phyloP scores from a whole-genome alignment of 2,113 vertebrate genomes.

The Dipodomys stephensi region DNA sequence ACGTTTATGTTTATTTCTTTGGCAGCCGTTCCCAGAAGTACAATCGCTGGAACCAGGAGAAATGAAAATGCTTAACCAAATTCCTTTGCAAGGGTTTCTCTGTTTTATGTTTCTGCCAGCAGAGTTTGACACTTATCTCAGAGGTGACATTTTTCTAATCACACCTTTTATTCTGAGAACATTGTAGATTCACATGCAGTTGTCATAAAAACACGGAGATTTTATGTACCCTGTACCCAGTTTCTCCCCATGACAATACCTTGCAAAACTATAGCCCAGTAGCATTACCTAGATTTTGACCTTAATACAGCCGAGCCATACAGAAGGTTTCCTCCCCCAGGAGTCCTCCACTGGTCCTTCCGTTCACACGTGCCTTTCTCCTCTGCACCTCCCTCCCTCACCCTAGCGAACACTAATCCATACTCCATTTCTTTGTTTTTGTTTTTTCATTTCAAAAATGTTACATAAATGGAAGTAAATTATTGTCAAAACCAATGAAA shows the following conservation, averaged over 20 bases:
- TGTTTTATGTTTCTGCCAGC: not conserved
- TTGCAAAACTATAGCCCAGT: not conserved
- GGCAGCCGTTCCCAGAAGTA: not conserved
- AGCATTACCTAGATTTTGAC: not conserved
- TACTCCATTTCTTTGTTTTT: not conserved
- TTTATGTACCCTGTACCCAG: fast-evolving
- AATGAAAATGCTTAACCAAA: not conserved
- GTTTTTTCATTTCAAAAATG: not conserved
- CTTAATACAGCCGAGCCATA: fast-evolving
- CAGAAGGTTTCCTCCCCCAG: fast-evolving
- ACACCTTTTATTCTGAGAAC: not conserved
- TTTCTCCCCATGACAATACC: not conserved
- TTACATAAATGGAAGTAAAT: not conserved
- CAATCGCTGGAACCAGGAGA: not conserved
- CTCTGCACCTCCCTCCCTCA: not conserved
- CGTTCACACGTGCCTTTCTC: fast-evolving
- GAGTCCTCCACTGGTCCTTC: fast-evolving
- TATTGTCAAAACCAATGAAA: not conserved
- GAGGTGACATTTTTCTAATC: not conserved
- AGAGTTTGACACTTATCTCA: not conserved
- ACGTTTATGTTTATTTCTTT: not conserved
- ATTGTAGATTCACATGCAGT: no score
- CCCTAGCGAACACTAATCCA: not conserved
- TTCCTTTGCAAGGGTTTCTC: not conserved
- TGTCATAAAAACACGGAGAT: not conserved